Percentiles rank a stretch among this genome's conserved stretches.
phyloP scores from a whole-genome alignment of 2,797 vertebrate genomes.

The Parambassis ranga region DNA sequence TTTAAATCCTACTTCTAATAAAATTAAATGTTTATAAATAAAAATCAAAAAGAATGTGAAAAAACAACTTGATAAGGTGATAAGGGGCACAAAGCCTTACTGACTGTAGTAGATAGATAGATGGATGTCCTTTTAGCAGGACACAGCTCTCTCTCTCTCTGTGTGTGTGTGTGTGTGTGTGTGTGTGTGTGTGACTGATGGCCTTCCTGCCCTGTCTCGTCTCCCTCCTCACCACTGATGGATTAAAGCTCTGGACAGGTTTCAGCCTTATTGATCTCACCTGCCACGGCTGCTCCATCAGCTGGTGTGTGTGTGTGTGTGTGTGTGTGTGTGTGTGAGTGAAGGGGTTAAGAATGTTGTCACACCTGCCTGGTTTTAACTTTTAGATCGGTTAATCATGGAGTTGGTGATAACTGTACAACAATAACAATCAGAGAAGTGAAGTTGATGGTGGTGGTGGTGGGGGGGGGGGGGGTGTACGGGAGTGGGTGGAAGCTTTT shows the following conservation, averaged over 20 bases:
- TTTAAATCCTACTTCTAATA: no score
- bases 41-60: no score
- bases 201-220: slow-evolving; percentile 63
- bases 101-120: not conserved
- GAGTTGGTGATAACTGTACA: not conserved
- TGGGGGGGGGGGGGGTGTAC: no score
- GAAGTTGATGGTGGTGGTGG: slow-evolving; percentile 12
- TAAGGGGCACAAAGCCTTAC: no score
- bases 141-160: no score
- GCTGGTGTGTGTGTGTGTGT: slow-evolving; percentile 14
- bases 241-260: slow-evolving; percentile 75
- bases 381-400: slow-evolving; percentile 19
- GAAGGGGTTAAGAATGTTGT: slow-evolving; percentile 8
- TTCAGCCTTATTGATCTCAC: slow-evolving; percentile 75
- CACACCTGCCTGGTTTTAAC: slow-evolving; percentile 8
- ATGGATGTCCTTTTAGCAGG: slow-evolving; percentile 59
- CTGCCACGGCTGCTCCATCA: slow-evolving; percentile 71
- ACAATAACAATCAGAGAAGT: not conserved
- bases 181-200: slow-evolving; percentile 57
- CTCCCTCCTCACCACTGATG: slow-evolving; percentile 66
- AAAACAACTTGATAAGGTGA: no score
- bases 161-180: no score
- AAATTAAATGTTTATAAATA: no score
- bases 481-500: slow-evolving; percentile 14
- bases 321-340: not conserved